These are phyloP conservation scores for Megalonaias nervosa DNA, from an alignment of 1,140 invertebrate species.

Conservation along the genomic window DNA sequence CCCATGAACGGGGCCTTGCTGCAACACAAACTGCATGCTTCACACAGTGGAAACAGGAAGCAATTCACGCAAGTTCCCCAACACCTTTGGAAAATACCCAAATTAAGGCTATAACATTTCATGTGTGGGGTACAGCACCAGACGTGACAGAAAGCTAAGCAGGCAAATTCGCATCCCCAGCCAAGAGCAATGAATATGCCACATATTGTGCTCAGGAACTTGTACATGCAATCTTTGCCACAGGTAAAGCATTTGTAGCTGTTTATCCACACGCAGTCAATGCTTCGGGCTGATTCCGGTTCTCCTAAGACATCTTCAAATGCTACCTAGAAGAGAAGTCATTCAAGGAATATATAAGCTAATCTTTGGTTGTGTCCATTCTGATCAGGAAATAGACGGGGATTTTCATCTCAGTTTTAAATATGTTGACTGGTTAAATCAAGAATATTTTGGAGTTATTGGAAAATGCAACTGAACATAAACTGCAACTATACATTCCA, in stretches of 20 bases:
- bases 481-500: too few relatives aligned
- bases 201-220: constrained; percentile 78
- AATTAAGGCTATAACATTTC: constrained; percentile 73
- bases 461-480: too few relatives aligned
- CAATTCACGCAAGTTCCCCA: constrained; percentile 77
- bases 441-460: too few relatives aligned
- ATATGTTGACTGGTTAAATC: too few relatives aligned
- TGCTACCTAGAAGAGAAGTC: constrained; percentile 1
- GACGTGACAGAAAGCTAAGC: constrained; percentile 77
- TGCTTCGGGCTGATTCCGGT: constrained; percentile 80
- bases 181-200: constrained; percentile 79
- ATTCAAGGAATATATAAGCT: too few relatives aligned
- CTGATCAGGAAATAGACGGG: too few relatives aligned
- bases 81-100: constrained; percentile 76
- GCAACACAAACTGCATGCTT: neutral
- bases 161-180: constrained; percentile 82
- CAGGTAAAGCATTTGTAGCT: constrained; percentile 79
- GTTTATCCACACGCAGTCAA: constrained; percentile 83
- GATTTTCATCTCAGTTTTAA: too few relatives aligned
- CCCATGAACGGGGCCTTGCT: neutral
- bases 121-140: constrained; percentile 73
- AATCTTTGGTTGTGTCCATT: too few relatives aligned
- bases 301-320: constrained; percentile 86
- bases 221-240: constrained; percentile 81
- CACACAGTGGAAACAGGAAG: constrained; percentile 48